These are phyloP conservation scores for Diaperis boleti DNA, from an alignment of 2,888 invertebrate species.

Conservation along the genomic window DNA sequence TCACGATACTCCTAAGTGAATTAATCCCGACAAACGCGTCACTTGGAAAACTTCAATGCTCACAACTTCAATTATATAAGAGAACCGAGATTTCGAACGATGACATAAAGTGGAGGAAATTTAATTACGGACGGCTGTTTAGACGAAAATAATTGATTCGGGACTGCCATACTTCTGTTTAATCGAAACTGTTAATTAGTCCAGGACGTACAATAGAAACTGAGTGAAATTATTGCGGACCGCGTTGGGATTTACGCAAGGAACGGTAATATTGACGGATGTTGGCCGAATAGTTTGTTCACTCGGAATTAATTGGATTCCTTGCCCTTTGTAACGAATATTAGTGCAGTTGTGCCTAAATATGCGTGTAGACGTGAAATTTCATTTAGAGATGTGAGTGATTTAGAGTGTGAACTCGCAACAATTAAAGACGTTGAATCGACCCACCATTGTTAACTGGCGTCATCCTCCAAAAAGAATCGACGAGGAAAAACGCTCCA, in stretches of 20 bases:
- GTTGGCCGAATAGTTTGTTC: conserved; percentile 23
- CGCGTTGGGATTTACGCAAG: conserved; percentile 29
- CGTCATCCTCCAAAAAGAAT: neutral
- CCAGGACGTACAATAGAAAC: conserved; percentile 12
- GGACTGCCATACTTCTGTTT: conserved; percentile 1
- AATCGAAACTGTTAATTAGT: conserved; percentile 33
- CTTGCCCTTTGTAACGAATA: conserved; percentile 11
- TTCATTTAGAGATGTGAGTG: conserved; percentile 45
- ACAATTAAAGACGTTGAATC: neutral
- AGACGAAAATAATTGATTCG: conserved; percentile 30
- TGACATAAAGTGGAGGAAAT: conserved; percentile 33
- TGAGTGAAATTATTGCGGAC: conserved; percentile 27
- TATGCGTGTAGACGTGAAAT: conserved; percentile 5
- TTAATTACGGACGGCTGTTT: conserved; percentile 32
- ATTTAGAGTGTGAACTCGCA: conserved; percentile 42
- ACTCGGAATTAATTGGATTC: conserved; percentile 24
- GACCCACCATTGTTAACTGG: neutral
- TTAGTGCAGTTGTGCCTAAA: conserved; percentile 14
- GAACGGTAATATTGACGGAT: conserved; percentile 13
- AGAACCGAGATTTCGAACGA: conserved; percentile 21
- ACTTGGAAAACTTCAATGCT: conserved; percentile 28
- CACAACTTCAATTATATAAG: conserved; percentile 34
- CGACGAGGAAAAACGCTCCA: neutral
- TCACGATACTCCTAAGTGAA: conserved; percentile 36
- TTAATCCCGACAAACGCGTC: conserved; percentile 33